Evolutionary conservation across 2,113 vertebrate species (phyloP), one percentile per base, ranked within the genome.

Genomic region (Amazona vittata): DNA sequence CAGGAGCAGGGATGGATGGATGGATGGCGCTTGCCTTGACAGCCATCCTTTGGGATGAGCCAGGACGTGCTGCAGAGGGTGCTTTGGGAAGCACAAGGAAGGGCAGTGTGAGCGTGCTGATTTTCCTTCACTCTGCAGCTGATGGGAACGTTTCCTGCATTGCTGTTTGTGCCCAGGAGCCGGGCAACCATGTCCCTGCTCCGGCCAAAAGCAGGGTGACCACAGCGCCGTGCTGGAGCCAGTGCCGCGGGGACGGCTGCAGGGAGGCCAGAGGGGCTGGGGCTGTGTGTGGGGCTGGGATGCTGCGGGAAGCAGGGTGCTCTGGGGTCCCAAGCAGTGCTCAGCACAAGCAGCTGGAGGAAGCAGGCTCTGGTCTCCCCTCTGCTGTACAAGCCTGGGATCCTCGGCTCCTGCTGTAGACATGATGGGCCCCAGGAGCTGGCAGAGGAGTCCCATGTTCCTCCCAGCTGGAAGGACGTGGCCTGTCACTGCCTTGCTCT

Each of bases 51-150:
- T 47, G 53, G 53, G 39, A 39, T 57, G 53, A 28, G 41, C 63
- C 19, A 10, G 55, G 69, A 17, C 5, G 2, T 0, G 7, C 52
- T 75, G 75, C 50, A n/a, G 39, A 6, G 2, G 26, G 14, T 7
- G 21, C 31, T 7, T 20, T 26, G 15, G 67, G 39, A 44, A 46
- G 43, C 29, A 17, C 3, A 1, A 4, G 12, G 74, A 26, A 41
- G 29, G 39, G 17, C 41, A 11, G 5, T 1, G 2, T 6, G 10
- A 26, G 55, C 5, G 6, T 26, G 5, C 8, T 53, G 46, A 20
- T 20, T 41, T 60, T 47, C 44, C 50, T 59, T 65, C 33, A 12
- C 22, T 46, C 43, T 1, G 0, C 37, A 11, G 19, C 33, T 46
- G 67, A 12, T 65, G 65, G 43, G 44, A 52, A 14, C 0, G 1